Base-by-base conservation (phyloP, 2,888 invertebrate species). In the Cotesia congregata region DNA sequence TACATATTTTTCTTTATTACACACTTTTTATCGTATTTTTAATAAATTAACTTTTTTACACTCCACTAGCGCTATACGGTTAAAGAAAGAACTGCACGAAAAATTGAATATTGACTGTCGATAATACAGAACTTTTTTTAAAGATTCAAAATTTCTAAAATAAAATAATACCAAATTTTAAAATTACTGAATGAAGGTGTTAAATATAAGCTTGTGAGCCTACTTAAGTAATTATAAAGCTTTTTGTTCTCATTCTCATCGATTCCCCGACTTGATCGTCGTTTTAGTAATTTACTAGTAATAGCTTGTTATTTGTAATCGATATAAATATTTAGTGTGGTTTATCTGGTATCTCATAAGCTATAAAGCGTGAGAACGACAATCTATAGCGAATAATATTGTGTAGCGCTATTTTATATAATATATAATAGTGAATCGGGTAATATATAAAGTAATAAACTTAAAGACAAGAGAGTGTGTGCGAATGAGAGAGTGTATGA, bases 371-470 rank as follows among this genome's bases (percentile, higher is more conserved):
- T 87, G 84, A 85, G 81, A 86, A 84, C 83, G 82, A 83, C 86
- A 86, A 86, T 87, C 85, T 87, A 87, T 84, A 87, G 85, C 85
- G 83, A 85, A 83, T 86, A 41, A 86, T 86, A 85, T 87, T 87
- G 85, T 86, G 84, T 85, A 84, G 83, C 83, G 78, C 77, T 38
- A 74, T 38, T 41, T 20, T 17, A 41, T 17, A 20, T 1, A 50
- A 64, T 41, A 65, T 15, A 72, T 60, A 12, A n/a, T n/a, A 9
- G 30, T 30, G 38, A 5, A 30, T n/a, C 50, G 59, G n/a, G 30
- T 20, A n/a, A 67, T 12, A 41, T 15, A 65, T 20, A 73, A n/a
- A 73, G 73, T 65, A 67, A 74, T 39, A 67, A 61, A 74, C 67
- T 67, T 59, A 65, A 12, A 74, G 60, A 74, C 74, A 74, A 74